These are phyloP conservation scores for Argyresthia albistria DNA, from an alignment of 2,888 invertebrate genomes.

Conservation along the genomic window DNA sequence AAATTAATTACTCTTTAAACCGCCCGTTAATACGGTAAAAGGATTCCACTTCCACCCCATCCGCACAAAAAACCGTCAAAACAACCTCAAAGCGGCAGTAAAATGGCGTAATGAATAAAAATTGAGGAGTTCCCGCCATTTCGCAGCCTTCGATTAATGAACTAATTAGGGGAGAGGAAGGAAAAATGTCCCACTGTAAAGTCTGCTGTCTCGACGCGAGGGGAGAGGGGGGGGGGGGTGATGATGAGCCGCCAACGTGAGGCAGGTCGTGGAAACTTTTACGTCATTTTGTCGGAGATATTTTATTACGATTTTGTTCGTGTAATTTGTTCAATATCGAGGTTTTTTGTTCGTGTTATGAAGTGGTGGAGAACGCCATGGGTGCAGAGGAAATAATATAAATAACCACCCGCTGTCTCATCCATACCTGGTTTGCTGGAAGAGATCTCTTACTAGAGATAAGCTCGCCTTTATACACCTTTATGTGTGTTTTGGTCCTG, in stretches of 20 bases:
- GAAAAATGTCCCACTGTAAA: constrained; percentile 33
- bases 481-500: too few relatives aligned
- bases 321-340: too few relatives aligned
- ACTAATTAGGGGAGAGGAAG: constrained; percentile 55
- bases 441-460: too few relatives aligned
- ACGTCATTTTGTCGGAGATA: constrained; percentile 33
- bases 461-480: too few relatives aligned
- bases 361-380: too few relatives aligned
- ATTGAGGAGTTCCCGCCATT: background rate
- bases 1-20: too few relatives aligned
- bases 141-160: constrained; percentile 36
- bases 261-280: constrained; percentile 67
- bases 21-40: too few relatives aligned
- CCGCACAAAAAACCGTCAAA: constrained; percentile 1
- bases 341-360: too few relatives aligned
- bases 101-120: constrained; percentile 17
- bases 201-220: constrained; percentile 23
- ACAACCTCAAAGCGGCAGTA: constrained; percentile 16
- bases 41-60: too few relatives aligned
- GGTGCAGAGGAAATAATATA: too few relatives aligned
- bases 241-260: constrained; percentile 27
- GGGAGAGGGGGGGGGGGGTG: constrained; percentile 4
- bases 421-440: too few relatives aligned
- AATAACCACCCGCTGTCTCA: too few relatives aligned
- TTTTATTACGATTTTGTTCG: background rate